Evolutionary conservation across 2,888 invertebrate genomes (phyloP), one percentile per base, ranked within the genome.

Genomic region (Amiota mariae): DNA sequence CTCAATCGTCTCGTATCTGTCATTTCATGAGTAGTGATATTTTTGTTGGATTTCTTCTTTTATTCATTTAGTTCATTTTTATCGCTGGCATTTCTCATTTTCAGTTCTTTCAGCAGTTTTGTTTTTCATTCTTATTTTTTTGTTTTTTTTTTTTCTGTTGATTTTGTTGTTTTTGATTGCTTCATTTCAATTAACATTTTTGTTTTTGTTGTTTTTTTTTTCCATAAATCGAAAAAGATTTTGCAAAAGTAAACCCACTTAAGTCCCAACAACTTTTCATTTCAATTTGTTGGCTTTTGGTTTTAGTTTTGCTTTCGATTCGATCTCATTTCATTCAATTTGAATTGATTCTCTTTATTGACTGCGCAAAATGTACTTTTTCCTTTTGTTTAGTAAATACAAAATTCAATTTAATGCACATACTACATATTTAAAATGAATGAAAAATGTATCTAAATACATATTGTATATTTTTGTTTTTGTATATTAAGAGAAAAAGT

Each of bases 231-330:
- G 66, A 66, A 48, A 66, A 66, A 66, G 20, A 12, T 66, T 47
- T n/a, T 66, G 66, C 36, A 51, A n/a, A 54, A 54, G 36, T 36
- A 36, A 63, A 66, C 18, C 72, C 63, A 54, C 64, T 64, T 72
- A 64, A 72, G 72, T 72, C 66, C 66, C 24, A 24, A 24, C 15
- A 66, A 48, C 49, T 54, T 63, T 63, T 46, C 36, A 36, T 36
- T 36, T 24, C 24, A 24, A n/a, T n/a, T n/a, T n/a, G n/a, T n/a
- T n/a, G n/a, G 24, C 24, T 36, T 36, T n/a, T n/a, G n/a, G n/a
- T n/a, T n/a, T n/a, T n/a, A n/a, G 36, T 6, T 6, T 4, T 36
- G 6, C 36, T 36, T 36, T 36, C 36, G 6, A 36, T 2, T 36
- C 36, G 8, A 36, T 36, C 6, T 6, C 8, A 36, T 36, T 36